Evolutionary conservation across 2,797 vertebrate species (phyloP).

Genomic region (Hydrophis major): DNA sequence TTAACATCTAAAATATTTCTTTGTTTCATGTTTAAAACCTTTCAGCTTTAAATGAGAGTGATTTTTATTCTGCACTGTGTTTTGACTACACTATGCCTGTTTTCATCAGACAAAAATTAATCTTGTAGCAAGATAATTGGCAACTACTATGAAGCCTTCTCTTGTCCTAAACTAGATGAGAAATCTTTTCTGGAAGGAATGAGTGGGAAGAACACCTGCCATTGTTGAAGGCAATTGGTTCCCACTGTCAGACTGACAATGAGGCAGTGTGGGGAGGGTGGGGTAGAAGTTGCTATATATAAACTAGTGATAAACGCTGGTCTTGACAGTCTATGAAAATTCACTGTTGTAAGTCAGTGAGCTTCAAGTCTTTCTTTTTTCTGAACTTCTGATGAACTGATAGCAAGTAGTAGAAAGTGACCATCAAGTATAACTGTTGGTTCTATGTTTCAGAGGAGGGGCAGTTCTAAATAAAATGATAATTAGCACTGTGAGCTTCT

Average conservation of each 20-base stretch:
- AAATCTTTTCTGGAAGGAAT: not conserved
- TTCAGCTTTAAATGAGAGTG: not conserved
- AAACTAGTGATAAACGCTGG: slow-evolving; percentile 21
- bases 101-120: not conserved
- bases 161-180: not conserved
- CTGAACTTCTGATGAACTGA: not conserved
- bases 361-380: slow-evolving; percentile 8
- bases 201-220: slow-evolving; percentile 7
- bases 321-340: not conserved
- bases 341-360: slow-evolving; percentile 2
- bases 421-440: not conserved
- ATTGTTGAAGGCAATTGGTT: slow-evolving; percentile 12
- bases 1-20: not conserved
- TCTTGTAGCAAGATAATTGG: not conserved
- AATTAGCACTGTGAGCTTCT: not conserved
- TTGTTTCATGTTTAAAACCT: not conserved
- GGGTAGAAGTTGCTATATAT: not conserved
- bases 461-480: not conserved
- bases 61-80: not conserved
- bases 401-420: not conserved
- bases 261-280: not conserved
- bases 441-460: not conserved
- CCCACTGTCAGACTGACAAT: not conserved
- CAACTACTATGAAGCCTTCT: not conserved
- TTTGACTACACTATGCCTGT: not conserved